A percentile compares a stretch with the other conserved stretches of the same genome.
Conservation (phyloP, 2,797 vertebrate genomes). For the Acipenser transmontanus region DNA sequence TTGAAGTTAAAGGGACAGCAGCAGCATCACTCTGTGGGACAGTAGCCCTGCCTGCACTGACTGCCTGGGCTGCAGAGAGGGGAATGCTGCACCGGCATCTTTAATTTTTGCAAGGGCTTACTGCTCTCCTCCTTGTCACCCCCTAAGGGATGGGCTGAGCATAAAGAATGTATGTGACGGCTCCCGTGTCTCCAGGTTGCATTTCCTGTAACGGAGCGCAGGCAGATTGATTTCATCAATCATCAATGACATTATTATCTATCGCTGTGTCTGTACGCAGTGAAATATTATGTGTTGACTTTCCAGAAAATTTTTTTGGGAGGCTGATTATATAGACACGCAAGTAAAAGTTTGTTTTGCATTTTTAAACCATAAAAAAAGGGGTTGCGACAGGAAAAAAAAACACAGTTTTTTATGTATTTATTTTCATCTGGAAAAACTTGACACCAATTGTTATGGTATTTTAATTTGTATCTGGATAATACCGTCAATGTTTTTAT, state of each 20-base stretch:
- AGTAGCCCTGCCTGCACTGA: background rate
- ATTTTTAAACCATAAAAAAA: too few species aligned
- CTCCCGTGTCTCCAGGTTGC: slow-evolving; percentile 29
- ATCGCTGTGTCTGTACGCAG: too few species aligned
- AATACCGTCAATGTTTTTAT: too few species aligned
- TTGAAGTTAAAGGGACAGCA: slow-evolving; percentile 1
- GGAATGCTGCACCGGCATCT: slow-evolving; percentile 56
- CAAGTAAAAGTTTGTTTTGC: too few species aligned
- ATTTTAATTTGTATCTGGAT: too few species aligned
- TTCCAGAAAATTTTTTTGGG: too few species aligned
- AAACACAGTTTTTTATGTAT: too few species aligned
- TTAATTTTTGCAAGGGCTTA: slow-evolving; percentile 13
- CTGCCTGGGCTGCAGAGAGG: slow-evolving; percentile 44
- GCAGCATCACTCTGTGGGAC: background rate
- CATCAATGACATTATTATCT: slow-evolving; percentile 16
- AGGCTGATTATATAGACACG: too few species aligned
- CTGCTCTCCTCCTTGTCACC: slow-evolving; percentile 36
- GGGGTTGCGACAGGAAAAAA: too few species aligned
- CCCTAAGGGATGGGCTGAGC: slow-evolving; percentile 32
- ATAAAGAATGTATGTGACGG: slow-evolving; percentile 52
- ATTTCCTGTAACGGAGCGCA: slow-evolving; percentile 45
- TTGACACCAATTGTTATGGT: too few species aligned
- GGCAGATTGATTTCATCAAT: slow-evolving; percentile 36
- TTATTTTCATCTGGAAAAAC: too few species aligned
- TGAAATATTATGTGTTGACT: too few species aligned